Evolutionary conservation across 2,797 vertebrate species (phyloP).

Genomic region (Ceryle rudis): DNA sequence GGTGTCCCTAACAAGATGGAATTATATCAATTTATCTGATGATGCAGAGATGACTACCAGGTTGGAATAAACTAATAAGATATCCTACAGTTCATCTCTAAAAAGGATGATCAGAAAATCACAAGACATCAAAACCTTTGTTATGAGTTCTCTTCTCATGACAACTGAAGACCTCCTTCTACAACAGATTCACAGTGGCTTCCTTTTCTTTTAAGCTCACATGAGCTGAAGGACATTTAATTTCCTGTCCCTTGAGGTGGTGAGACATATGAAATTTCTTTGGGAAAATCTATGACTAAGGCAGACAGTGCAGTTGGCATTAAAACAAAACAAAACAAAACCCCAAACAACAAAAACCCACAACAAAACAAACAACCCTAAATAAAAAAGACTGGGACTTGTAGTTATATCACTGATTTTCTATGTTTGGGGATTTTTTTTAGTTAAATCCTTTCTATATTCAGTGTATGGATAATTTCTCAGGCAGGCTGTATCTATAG

Average conservation of each 20-base stretch:
- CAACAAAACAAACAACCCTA: too few species aligned
- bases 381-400: not conserved
- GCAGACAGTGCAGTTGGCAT: not conserved
- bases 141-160: not conserved
- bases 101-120: not conserved
- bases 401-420: not conserved
- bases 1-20: not conserved
- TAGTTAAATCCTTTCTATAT: not conserved
- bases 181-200: not conserved
- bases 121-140: not conserved
- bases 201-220: not conserved
- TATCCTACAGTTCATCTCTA: not conserved
- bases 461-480: not conserved
- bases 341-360: too few species aligned
- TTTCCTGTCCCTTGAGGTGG: not conserved
- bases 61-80: not conserved
- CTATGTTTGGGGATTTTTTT: not conserved
- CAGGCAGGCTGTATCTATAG: not conserved
- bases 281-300: not conserved
- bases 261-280: not conserved
- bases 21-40: not conserved
- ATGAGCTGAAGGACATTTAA: not conserved
- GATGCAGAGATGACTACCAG: not conserved
- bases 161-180: not conserved
- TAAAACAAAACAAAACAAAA: not conserved